A percentile compares a stretch with the other conserved stretches of the same genome.
These are phyloP conservation scores for Larimichthys crocea DNA, from an alignment of 2,113 vertebrate species.

Conservation along the genomic window DNA sequence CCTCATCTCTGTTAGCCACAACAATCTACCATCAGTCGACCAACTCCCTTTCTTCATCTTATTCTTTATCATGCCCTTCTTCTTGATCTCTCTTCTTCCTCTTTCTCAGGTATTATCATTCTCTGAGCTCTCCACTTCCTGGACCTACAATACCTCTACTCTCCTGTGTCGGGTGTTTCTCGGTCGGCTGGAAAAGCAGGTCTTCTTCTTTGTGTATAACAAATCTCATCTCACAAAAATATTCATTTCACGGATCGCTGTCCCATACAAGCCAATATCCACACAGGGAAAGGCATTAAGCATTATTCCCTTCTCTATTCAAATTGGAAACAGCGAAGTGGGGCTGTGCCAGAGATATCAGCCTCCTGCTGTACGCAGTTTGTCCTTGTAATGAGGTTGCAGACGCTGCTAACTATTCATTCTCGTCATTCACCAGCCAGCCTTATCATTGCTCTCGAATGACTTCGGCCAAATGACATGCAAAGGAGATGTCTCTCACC, in stretches of 20 bases:
- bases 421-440: conserved; percentile 57
- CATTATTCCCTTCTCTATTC: conserved; percentile 71
- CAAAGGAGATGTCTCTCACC: conserved; percentile 54
- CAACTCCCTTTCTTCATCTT: not conserved
- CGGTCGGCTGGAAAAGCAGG: conserved; percentile 35
- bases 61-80: not conserved
- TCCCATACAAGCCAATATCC: conserved; percentile 73
- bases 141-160: conserved; percentile 36
- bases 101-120: conserved; percentile 27
- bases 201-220: conserved; percentile 58
- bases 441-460: conserved; percentile 65
- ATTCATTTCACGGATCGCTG: conserved; percentile 80
- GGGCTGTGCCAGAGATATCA: conserved; percentile 68
- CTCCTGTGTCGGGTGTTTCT: conserved; percentile 43
- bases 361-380: conserved; percentile 57
- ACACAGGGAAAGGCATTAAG: conserved; percentile 67
- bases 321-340: conserved; percentile 71
- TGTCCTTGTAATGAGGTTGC: conserved; percentile 76
- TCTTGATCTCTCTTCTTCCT: not conserved
- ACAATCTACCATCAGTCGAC: not conserved
- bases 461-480: conserved; percentile 66
- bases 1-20: not conserved
- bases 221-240: conserved; percentile 79
- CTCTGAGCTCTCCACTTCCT: conserved; percentile 16
- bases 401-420: conserved; percentile 69